Percentiles rank a stretch among this genome's conserved stretches.
phyloP scores from a whole-genome alignment of 2,113 vertebrate species.

The Physeter macrocephalus region DNA sequence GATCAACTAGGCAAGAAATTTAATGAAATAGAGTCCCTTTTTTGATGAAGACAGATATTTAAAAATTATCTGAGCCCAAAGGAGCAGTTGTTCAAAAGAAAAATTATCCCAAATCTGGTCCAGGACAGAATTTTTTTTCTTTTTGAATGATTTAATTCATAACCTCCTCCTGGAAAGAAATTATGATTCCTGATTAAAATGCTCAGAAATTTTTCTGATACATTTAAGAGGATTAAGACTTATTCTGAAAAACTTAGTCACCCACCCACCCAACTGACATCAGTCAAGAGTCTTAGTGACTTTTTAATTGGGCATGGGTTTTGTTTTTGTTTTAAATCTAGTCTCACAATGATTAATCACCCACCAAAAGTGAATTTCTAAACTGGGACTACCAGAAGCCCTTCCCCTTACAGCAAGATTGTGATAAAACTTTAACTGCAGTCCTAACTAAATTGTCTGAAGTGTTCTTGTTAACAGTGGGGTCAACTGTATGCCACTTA shows the following conservation, averaged over 20 bases:
- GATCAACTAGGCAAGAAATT: neutral
- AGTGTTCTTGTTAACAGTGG: neutral
- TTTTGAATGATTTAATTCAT: constrained; percentile 6
- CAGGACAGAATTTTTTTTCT: neutral
- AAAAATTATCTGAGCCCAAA: neutral
- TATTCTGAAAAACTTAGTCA: neutral
- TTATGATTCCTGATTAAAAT: neutral
- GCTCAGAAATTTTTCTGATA: neutral
- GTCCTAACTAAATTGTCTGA: neutral
- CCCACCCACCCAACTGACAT: neutral
- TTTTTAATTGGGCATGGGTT: neutral
- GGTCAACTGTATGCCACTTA: neutral
- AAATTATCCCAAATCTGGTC: neutral
- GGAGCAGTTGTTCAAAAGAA: neutral
- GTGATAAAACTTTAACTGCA: neutral
- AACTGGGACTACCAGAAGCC: neutral
- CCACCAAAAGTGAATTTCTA: neutral
- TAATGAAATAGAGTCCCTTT: neutral
- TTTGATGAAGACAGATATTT: neutral
- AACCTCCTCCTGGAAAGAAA: neutral
- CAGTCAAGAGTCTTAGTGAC: neutral
- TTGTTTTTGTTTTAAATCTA: neutral
- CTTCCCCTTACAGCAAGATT: neutral
- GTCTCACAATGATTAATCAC: neutral
- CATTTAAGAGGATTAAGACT: neutral